Percentiles rank a stretch among this genome's conserved stretches.
These are phyloP conservation scores for Tragopan temminckii DNA, from an alignment of 2,797 vertebrate genomes.

Conservation along the genomic window DNA sequence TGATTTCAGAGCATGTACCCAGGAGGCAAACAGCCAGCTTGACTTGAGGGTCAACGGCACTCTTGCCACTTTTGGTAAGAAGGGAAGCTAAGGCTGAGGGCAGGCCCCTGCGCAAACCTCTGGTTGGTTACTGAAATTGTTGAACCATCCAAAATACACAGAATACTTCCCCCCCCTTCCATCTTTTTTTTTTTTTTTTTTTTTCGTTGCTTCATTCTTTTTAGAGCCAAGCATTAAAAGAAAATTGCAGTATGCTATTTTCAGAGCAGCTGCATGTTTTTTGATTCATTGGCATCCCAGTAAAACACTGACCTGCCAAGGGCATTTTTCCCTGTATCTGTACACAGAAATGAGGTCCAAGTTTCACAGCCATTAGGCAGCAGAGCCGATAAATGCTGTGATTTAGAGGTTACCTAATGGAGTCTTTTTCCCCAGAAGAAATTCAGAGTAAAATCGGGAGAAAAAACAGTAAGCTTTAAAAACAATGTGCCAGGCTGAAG, in stretches of 20 bases:
- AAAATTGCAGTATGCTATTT: constrained; percentile 27
- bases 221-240: not conserved
- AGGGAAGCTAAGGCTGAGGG: not conserved
- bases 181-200: not conserved
- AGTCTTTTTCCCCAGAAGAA: not conserved
- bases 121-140: not conserved
- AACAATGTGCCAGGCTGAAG: not conserved
- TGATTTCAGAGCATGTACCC: not conserved
- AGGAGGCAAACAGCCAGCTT: not conserved
- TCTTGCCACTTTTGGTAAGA: not conserved
- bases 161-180: not conserved
- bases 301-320: not conserved
- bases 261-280: not conserved
- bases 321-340: not conserved
- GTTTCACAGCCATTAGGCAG: not conserved
- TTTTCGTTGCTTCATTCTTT: not conserved
- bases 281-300: not conserved
- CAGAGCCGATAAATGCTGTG: not conserved
- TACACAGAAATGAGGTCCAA: not conserved
- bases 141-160: not conserved
- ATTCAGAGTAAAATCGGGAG: not conserved
- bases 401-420: not conserved
- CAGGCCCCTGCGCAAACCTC: not conserved
- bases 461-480: not conserved
- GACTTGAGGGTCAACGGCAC: not conserved